phyloP scores from a whole-genome alignment of 2,797 vertebrate genomes.

The Etheostoma perlongum region DNA sequence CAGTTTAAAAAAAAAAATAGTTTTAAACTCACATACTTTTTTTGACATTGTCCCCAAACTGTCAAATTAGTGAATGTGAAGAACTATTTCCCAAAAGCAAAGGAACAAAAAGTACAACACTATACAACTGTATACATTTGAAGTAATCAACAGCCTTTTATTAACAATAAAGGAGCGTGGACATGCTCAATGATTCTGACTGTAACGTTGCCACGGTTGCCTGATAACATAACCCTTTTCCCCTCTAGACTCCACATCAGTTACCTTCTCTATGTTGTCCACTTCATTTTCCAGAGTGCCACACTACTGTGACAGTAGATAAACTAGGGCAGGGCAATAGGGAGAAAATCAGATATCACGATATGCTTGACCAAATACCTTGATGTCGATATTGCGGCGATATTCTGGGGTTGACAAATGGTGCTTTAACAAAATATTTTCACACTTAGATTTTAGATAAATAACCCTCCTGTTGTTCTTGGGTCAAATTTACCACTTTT shows the following conservation, averaged over 20 bases:
- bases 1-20: too few species aligned
- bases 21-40: not conserved
- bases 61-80: not conserved
- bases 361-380: too few species aligned
- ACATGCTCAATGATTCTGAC: not conserved
- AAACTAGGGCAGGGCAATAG: not conserved
- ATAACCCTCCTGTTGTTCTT: too few species aligned
- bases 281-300: constrained; percentile 32
- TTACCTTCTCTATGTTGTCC: constrained; percentile 26
- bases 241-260: constrained; percentile 12
- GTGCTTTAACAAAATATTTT: too few species aligned
- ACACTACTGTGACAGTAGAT: constrained; percentile 32
- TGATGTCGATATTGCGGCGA: too few species aligned
- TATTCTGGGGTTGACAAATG: too few species aligned
- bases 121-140: not conserved
- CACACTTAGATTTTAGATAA: too few species aligned
- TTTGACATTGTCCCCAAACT: not conserved
- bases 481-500: too few species aligned
- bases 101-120: not conserved
- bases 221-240: constrained; percentile 21
- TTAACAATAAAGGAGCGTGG: not conserved
- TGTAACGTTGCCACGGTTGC: constrained; percentile 16
- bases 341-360: too few species aligned
- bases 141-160: not conserved
- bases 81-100: not conserved